These are phyloP conservation scores for Hemicrepidius hirtus DNA, from an alignment of 2,888 invertebrate species.

Conservation along the genomic window DNA sequence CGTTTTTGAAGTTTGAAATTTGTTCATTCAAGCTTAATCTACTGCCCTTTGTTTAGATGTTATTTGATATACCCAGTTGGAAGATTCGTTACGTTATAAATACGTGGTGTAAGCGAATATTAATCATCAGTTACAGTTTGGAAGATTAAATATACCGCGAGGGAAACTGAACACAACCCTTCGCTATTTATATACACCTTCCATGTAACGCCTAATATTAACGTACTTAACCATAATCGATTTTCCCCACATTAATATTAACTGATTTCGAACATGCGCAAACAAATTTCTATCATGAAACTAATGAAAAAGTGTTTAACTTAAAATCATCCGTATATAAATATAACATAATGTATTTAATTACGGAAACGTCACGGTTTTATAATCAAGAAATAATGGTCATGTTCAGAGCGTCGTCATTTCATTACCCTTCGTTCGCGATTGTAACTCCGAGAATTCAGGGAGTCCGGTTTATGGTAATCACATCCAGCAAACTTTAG, in stretches of 20 bases:
- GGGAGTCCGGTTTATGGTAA: constrained; percentile 27
- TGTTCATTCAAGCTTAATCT: not conserved
- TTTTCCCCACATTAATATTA: constrained; percentile 47
- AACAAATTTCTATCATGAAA: constrained; percentile 32
- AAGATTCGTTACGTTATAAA: constrained; percentile 8
- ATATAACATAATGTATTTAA: not conserved
- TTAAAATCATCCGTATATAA: not conserved
- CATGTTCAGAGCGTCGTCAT: constrained; percentile 10
- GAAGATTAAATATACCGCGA: constrained; percentile 12
- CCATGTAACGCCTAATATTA: constrained; percentile 30
- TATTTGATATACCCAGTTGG: no score
- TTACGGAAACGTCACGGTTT: constrained; percentile 11
- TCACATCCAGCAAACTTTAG: constrained; percentile 7
- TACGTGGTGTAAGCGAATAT: not conserved
- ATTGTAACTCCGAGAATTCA: constrained; percentile 20
- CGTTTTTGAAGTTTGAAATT: not conserved
- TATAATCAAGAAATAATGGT: constrained; percentile 25
- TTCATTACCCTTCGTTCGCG: constrained; percentile 25
- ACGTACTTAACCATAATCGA: constrained; percentile 44
- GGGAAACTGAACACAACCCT: constrained; percentile 7
- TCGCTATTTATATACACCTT: constrained; percentile 25
- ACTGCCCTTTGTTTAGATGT: not conserved
- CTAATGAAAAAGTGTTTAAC: not conserved
- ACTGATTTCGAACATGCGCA: constrained; percentile 49
- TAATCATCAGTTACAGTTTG: constrained; percentile 2